Percentiles rank a stretch among this genome's conserved stretches.
These are phyloP conservation scores for Formicarius rufipectus DNA, from an alignment of 2,113 vertebrate genomes.

Conservation along the genomic window DNA sequence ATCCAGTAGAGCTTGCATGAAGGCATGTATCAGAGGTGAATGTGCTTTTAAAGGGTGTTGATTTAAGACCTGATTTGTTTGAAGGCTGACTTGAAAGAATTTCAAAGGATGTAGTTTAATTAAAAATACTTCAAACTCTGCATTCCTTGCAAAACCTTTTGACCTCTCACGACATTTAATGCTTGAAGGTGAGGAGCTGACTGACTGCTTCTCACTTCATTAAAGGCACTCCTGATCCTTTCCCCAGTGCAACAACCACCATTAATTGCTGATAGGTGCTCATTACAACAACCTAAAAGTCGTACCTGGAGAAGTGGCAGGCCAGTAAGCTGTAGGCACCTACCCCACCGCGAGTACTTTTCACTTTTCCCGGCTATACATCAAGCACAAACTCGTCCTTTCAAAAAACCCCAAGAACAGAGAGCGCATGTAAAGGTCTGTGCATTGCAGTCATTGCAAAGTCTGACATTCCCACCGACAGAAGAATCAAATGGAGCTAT, in stretches of 20 bases:
- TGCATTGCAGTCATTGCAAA: slow-evolving; percentile 31
- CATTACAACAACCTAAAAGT: slow-evolving; percentile 21
- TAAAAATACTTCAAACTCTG: slow-evolving; percentile 62
- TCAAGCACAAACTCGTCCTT: not conserved
- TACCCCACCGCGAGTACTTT: not conserved
- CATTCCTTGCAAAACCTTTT: slow-evolving; percentile 74
- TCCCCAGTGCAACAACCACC: not conserved
- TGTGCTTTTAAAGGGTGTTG: slow-evolving; percentile 36
- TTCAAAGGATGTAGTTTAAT: slow-evolving; percentile 62
- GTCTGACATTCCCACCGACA: not conserved
- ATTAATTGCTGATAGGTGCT: slow-evolving; percentile 40
- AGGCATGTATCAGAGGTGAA: not conserved
- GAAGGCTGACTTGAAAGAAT: slow-evolving; percentile 67
- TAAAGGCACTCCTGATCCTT: slow-evolving; percentile 61
- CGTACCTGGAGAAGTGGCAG: not conserved
- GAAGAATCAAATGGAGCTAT: slow-evolving; percentile 21
- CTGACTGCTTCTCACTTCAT: slow-evolving; percentile 66
- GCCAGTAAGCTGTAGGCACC: not conserved
- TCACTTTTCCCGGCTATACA: not conserved
- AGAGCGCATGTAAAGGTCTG: not conserved
- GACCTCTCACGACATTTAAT: slow-evolving; percentile 66
- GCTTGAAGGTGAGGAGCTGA: slow-evolving; percentile 65
- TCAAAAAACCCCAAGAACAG: not conserved
- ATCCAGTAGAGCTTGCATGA: not conserved
- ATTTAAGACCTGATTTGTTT: slow-evolving; percentile 59